A percentile compares a stretch with the other conserved stretches of the same genome.
These are phyloP conservation scores for Orthosia cruda DNA, from an alignment of 2,888 invertebrate species.

Conservation along the genomic window DNA sequence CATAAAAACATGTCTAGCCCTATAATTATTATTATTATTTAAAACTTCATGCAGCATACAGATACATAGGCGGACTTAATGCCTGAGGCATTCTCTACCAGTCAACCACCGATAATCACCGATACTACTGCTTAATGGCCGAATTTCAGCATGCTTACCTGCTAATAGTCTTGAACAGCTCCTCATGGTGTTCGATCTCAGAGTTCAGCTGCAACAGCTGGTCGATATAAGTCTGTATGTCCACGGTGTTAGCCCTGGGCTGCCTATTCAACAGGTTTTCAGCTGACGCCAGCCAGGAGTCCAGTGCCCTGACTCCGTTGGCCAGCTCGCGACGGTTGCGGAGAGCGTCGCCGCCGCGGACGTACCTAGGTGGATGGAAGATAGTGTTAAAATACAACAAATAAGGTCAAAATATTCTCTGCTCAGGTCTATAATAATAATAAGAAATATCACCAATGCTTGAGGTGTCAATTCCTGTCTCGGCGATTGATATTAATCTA, in stretches of 20 bases:
- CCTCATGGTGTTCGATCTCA: constrained; percentile 97
- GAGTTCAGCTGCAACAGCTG: constrained; percentile 95
- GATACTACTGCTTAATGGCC: no score
- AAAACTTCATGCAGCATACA: no score
- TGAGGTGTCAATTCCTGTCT: neutral
- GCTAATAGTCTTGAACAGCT: constrained; percentile 96
- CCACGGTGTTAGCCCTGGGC: constrained; percentile 94
- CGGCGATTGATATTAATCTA: neutral
- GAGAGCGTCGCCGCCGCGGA: constrained; percentile 97
- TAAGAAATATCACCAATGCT: no score
- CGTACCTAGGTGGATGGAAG: constrained; percentile 86
- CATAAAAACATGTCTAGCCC: no score
- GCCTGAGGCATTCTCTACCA: no score
- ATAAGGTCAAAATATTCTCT: neutral
- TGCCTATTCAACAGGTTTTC: constrained; percentile 94
- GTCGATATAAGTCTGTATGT: constrained; percentile 95
- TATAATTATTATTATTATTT: no score
- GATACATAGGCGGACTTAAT: no score
- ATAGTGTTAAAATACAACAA: neutral
- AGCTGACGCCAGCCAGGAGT: constrained; percentile 95
- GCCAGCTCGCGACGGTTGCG: constrained; percentile 96
- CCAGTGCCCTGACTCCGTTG: constrained; percentile 94
- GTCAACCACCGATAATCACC: no score
- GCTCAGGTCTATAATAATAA: no score
- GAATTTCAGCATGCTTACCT: neutral